These are phyloP conservation scores for Phrynocephalus versicolor DNA, from an alignment of 2,113 vertebrate genomes.

Conservation along the genomic window DNA sequence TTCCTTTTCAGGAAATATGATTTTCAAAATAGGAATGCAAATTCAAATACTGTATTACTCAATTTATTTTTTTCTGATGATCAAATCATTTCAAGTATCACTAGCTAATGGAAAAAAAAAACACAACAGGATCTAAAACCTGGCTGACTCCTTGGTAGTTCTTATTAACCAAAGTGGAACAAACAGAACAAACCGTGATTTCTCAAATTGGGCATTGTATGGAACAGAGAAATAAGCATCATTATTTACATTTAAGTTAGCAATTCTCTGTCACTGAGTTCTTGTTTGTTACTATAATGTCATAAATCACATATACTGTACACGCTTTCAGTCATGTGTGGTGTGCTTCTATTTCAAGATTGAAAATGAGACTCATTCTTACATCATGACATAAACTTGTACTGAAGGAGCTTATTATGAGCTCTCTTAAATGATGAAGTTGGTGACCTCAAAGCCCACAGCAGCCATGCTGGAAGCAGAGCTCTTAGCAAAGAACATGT, in stretches of 20 bases:
- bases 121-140: neutral
- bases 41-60: too few relatives aligned
- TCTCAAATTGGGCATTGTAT: neutral
- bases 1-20: neutral
- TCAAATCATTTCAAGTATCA: too few relatives aligned
- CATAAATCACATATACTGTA: neutral
- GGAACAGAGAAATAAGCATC: neutral
- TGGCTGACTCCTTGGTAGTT: neutral
- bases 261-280: conserved; percentile 15
- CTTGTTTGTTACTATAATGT: conserved; percentile 4
- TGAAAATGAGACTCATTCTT: neutral
- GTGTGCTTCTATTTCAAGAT: neutral
- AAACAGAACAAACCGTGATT: neutral
- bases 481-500: conserved; percentile 4
- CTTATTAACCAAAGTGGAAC: neutral
- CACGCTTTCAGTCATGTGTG: neutral
- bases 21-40: neutral
- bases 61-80: too few relatives aligned
- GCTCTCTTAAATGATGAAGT: conserved; percentile 33
- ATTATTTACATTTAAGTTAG: neutral
- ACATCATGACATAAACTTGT: conserved; percentile 6
- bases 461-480: conserved; percentile 16
- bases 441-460: conserved; percentile 4
- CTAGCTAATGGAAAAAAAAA: neutral
- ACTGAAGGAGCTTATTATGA: conserved; percentile 27